phyloP scores from a whole-genome alignment of 92 coral and sea anemone species.

The Bergia sp. region DNA sequence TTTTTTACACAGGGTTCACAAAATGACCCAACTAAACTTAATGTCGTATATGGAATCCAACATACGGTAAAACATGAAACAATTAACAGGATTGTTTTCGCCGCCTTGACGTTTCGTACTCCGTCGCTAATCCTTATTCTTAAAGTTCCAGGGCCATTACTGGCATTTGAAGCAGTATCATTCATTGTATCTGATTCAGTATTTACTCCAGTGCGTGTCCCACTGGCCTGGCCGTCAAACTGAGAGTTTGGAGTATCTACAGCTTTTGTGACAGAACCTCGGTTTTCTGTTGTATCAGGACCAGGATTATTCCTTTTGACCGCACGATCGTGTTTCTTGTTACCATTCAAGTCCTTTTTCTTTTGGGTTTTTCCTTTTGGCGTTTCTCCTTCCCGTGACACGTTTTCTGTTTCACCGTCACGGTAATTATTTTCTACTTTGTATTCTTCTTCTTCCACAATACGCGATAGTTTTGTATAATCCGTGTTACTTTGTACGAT shows the following conservation, averaged over 20 bases:
- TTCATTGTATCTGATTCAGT: background rate
- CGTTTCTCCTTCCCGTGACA: background rate
- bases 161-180: background rate
- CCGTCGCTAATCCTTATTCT: conserved; percentile 13
- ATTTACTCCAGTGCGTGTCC: background rate
- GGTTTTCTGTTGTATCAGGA: background rate
- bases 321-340: background rate
- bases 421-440: background rate
- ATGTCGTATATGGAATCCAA: conserved; percentile 24
- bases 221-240: background rate
- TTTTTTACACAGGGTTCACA: background rate
- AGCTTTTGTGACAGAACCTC: background rate
- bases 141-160: background rate
- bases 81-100: conserved; percentile 24
- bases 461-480: background rate
- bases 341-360: background rate
- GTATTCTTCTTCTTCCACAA: background rate
- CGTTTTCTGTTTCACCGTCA: background rate
- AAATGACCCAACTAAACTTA: conserved; percentile 28
- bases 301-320: background rate
- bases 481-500: background rate
- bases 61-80: conserved; percentile 40
- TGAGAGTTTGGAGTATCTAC: background rate
- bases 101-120: conserved; percentile 21
- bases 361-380: background rate